Percentiles rank a stretch among this genome's conserved stretches.
These are phyloP conservation scores for Drosophila carrolli DNA, from an alignment of 1,140 invertebrate genomes.

Conservation along the genomic window DNA sequence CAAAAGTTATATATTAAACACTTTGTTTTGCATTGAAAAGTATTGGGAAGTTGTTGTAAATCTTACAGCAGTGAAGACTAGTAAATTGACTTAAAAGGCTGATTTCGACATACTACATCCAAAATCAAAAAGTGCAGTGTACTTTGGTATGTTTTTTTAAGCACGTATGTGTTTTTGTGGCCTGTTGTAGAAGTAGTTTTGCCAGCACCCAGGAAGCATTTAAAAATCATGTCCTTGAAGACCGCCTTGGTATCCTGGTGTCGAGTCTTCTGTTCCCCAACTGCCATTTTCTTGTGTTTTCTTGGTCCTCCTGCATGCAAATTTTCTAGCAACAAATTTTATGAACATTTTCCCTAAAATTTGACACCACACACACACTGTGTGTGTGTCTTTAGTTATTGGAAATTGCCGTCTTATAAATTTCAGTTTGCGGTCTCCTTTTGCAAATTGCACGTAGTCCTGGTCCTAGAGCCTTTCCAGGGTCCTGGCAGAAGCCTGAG, in stretches of 20 bases:
- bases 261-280: constrained; percentile 7
- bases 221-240: constrained; percentile 77
- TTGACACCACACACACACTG: constrained; percentile 62
- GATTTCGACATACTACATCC: background rate
- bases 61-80: no score
- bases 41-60: no score
- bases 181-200: constrained; percentile 55
- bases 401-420: constrained; percentile 76
- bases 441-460: constrained; percentile 57
- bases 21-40: background rate
- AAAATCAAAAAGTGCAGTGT: background rate
- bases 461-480: constrained; percentile 14
- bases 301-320: constrained; percentile 57
- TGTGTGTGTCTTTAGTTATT: constrained; percentile 50
- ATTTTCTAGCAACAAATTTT: constrained; percentile 76
- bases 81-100: no score
- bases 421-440: constrained; percentile 72
- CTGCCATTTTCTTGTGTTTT: constrained; percentile 16
- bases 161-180: constrained; percentile 21
- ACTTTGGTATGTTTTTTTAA: background rate
- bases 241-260: constrained; percentile 19
- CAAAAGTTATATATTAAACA: background rate
- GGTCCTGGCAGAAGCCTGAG: constrained; percentile 23
- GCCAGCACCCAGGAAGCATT: constrained; percentile 56
- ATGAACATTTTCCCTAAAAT: constrained; percentile 76